Evolutionary conservation across 2,113 vertebrate species (phyloP).

Genomic region (Tenebrosternarchus preto): DNA sequence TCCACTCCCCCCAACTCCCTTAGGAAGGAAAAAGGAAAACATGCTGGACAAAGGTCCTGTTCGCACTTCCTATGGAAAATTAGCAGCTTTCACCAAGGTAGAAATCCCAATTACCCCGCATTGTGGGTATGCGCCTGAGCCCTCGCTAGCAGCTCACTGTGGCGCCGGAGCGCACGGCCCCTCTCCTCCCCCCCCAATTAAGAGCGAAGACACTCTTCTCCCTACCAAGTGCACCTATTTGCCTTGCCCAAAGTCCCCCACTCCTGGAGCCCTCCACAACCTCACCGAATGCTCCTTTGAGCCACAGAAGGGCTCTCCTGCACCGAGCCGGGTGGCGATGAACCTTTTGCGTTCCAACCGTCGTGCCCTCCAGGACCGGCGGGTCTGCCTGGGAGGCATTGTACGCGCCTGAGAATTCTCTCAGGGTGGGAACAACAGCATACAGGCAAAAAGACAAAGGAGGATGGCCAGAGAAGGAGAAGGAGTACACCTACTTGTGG

Average conservation of each 20-base stretch:
- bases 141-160: slow-evolving; percentile 60
- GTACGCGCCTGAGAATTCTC: slow-evolving; percentile 88
- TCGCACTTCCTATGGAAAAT: slow-evolving; percentile 99
- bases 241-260: slow-evolving; percentile 63
- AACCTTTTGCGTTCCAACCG: slow-evolving; percentile 82
- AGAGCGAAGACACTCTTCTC: slow-evolving; percentile 92
- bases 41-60: slow-evolving; percentile 99
- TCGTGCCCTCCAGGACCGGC: slow-evolving; percentile 77
- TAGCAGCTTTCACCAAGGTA: slow-evolving; percentile 99
- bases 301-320: slow-evolving; percentile 94
- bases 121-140: slow-evolving; percentile 86
- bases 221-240: slow-evolving; percentile 90
- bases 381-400: slow-evolving; percentile 77
- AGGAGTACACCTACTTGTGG: slow-evolving; percentile 78
- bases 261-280: slow-evolving; percentile 46
- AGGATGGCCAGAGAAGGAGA: slow-evolving; percentile 54
- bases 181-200: slow-evolving; percentile 89
- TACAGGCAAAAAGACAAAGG: slow-evolving; percentile 71
- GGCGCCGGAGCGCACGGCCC: slow-evolving; percentile 75
- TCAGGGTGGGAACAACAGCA: slow-evolving; percentile 86
- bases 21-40: slow-evolving; percentile 97
- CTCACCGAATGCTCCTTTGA: slow-evolving; percentile 79
- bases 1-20: slow-evolving; percentile 92
- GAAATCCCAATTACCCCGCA: slow-evolving; percentile 99
- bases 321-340: slow-evolving; percentile 74